Evolutionary conservation across 2,888 invertebrate genomes (phyloP).

Genomic region (Pseudeuparius sepicola): DNA sequence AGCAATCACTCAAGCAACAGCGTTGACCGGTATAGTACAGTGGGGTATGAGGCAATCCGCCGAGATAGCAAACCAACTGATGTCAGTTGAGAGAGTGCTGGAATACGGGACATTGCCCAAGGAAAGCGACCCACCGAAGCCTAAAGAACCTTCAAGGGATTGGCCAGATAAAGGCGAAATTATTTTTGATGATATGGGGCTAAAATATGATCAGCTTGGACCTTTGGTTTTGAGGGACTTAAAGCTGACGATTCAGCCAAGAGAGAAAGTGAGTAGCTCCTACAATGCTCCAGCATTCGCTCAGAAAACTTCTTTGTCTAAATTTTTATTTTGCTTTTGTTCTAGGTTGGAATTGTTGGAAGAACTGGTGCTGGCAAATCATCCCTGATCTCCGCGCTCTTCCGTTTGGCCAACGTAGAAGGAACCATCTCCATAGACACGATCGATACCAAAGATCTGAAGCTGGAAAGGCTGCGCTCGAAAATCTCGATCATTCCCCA

Average conservation of each 20-base stretch:
- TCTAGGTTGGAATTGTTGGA: constrained; percentile 70
- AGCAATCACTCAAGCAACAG: constrained; percentile 55
- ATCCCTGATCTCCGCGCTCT: constrained; percentile 66
- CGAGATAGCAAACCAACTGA: constrained; percentile 67
- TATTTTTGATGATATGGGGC: constrained; percentile 50
- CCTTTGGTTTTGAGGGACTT: constrained; percentile 62
- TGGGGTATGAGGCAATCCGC: constrained; percentile 81
- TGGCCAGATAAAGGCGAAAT: constrained; percentile 64
- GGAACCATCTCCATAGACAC: constrained; percentile 66
- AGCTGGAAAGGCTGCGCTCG: constrained; percentile 45
- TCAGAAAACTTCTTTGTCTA: too few species aligned
- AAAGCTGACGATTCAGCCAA: constrained; percentile 55
- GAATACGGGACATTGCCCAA: constrained; percentile 66
- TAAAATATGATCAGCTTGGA: constrained; percentile 55
- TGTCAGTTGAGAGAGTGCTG: constrained; percentile 73
- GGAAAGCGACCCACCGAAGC: constrained; percentile 45
- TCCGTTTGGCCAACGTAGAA: constrained; percentile 60
- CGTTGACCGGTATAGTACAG: constrained; percentile 50
- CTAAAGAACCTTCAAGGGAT: constrained; percentile 41
- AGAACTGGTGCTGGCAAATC: constrained; percentile 80
- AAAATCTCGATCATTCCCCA: constrained; percentile 49
- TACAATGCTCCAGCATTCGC: too few species aligned
- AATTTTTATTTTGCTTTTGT: too few species aligned
- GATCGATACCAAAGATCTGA: constrained; percentile 47
- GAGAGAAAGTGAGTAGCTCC: constrained; percentile 55